Conservation (phyloP, 2,888 invertebrate species). For the Scotopteryx bipunctaria region DNA sequence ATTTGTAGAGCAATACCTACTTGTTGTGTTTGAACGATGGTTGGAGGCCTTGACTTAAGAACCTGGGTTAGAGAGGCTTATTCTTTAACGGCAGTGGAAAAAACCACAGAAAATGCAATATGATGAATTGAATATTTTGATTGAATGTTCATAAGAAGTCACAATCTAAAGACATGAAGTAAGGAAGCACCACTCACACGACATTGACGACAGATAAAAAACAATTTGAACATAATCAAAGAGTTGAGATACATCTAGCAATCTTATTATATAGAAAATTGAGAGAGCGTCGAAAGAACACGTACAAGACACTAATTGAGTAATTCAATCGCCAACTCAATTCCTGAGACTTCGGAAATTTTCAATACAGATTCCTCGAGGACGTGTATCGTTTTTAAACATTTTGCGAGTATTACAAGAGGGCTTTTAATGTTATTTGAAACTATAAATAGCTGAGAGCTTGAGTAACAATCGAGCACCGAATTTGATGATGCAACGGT, state of each 20-base stretch:
- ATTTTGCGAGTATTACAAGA: slow-evolving; percentile 37
- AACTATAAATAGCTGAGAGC: slow-evolving; percentile 43
- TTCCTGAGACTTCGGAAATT: slow-evolving; percentile 39
- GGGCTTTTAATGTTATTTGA: slow-evolving; percentile 41
- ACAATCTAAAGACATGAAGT: too few relatives aligned
- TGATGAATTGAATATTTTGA: too few relatives aligned
- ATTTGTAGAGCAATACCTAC: neutral
- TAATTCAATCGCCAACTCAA: slow-evolving; percentile 49
- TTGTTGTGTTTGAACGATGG: too few relatives aligned
- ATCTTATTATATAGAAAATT: slow-evolving; percentile 20
- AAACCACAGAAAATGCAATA: too few relatives aligned
- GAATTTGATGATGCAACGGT: slow-evolving; percentile 45
- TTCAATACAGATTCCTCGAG: slow-evolving; percentile 42
- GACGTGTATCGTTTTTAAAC: slow-evolving; percentile 44
- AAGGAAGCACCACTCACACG: too few relatives aligned
- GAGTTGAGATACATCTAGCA: slow-evolving; percentile 9
- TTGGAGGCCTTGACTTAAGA: too few relatives aligned
- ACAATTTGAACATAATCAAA: slow-evolving; percentile 12
- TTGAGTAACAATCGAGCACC: slow-evolving; percentile 29
- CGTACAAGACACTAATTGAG: slow-evolving; percentile 48
- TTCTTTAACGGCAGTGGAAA: too few relatives aligned
- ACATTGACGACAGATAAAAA: too few relatives aligned
- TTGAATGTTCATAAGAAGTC: too few relatives aligned
- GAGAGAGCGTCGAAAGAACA: slow-evolving; percentile 34
- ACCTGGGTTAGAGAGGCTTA: too few relatives aligned